phyloP scores from a whole-genome alignment of 2,888 invertebrate species.

The Hirudinaria manillensis region DNA sequence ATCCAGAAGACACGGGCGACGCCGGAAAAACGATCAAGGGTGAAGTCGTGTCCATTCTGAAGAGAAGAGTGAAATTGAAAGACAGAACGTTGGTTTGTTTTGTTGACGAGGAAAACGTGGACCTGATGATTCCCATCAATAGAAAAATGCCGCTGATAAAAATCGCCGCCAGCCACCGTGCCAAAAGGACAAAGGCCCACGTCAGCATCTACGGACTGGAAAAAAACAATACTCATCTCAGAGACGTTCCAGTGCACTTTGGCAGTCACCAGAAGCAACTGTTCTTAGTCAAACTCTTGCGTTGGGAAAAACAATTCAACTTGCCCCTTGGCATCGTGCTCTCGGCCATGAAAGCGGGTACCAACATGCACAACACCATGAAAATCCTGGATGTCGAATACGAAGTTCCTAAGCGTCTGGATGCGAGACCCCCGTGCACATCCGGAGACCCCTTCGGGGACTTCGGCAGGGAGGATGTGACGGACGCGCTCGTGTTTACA shows the following conservation, averaged over 20 bases:
- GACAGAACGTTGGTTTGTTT: conserved; percentile 46
- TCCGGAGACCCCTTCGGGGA: conserved; percentile 39
- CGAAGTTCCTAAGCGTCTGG: conserved; percentile 39
- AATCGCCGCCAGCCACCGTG: conserved; percentile 23
- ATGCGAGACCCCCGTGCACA: conserved; percentile 29
- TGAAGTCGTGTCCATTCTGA: conserved; percentile 46
- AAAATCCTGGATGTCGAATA: conserved; percentile 45
- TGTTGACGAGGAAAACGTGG: conserved; percentile 43
- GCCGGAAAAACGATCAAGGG: conserved; percentile 35
- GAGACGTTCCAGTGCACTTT: conserved; percentile 42
- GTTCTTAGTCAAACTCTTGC: conserved; percentile 47
- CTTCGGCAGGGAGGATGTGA: conserved; percentile 52
- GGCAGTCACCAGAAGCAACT: conserved; percentile 40
- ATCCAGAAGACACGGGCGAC: not conserved
- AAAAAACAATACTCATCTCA: conserved; percentile 40
- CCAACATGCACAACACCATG: conserved; percentile 40
- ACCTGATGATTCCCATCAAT: conserved; percentile 47
- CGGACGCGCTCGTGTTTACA: conserved; percentile 68
- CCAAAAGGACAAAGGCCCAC: conserved; percentile 36
- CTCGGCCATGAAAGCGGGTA: conserved; percentile 43
- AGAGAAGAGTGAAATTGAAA: conserved; percentile 42
- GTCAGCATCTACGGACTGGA: conserved; percentile 42
- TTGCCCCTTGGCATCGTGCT: conserved; percentile 47
- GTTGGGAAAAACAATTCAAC: conserved; percentile 44
- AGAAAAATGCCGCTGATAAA: conserved; percentile 41